Evolutionary conservation across 2,888 invertebrate genomes (phyloP), one percentile per base, ranked within the genome.

Genomic region (Luperina nickerlii): DNA sequence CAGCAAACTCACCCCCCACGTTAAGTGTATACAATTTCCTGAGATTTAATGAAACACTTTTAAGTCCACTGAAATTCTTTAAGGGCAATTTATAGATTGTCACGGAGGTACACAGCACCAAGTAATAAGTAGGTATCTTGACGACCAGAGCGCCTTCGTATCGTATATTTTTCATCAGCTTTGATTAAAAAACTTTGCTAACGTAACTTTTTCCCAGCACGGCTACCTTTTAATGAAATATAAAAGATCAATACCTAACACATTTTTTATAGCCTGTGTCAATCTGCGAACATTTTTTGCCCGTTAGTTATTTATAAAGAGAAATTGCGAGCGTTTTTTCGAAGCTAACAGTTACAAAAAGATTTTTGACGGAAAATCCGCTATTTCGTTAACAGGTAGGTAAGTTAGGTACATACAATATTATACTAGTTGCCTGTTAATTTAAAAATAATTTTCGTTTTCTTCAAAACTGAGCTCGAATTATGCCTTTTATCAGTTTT

Each of bases 181-280:
- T 92, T 94, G 94, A 94, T 94, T 94, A 94, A 94, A 94, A 94
- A 94, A 94, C 92, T 94, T 94, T 92, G 84, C 83, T 83, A 86
- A 87, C 87, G 85, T 84, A 90, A 92, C 92, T 92, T 92, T 90
- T 87, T 82, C 88, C 79, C 77, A 82, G 78, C 76, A 83, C 82
- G 76, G 90, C 85, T 88, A 87, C 88, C 81, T 91, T 91, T 89
- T 89, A 90, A 90, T 92, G 90, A 90, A 91, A 92, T 86, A 91
- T 89, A 91, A 90, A 90, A 89, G 87, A 88, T 87, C 90, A 90
- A 90, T 90, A 90, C 77, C 74, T 68, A 79, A 83, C 81, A 87
- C 73, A 87, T 87, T 87, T 87, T 88, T 79, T 81, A 66, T 85
- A 82, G 65, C 74, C 74, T 51, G 82, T 78, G 84, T 85, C 84